A percentile compares a stretch with the other conserved stretches of the same genome.
Evolutionary conservation across 2,113 vertebrate species (phyloP).

Genomic region (Xenopus borealis): DNA sequence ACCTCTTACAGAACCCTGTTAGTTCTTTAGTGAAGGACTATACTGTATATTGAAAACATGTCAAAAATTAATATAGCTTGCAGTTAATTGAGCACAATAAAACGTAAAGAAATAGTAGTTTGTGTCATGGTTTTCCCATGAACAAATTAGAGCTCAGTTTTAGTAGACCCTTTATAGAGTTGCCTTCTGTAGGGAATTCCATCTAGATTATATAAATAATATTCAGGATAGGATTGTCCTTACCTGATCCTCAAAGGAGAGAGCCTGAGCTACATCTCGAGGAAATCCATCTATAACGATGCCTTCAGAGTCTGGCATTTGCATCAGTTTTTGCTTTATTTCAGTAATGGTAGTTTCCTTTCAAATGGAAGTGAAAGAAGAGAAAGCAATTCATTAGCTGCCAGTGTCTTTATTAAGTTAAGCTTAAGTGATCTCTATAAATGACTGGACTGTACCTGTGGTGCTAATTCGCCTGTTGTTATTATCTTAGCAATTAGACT

Average conservation of each 20-base stretch:
- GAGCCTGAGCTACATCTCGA: conserved; percentile 90
- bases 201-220: too few relatives aligned
- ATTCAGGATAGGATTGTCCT: conserved; percentile 50
- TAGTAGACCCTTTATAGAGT: too few relatives aligned
- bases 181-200: too few relatives aligned
- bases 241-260: conserved; percentile 98
- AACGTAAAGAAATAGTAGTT: too few relatives aligned
- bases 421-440: conserved; percentile 8
- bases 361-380: conserved; percentile 44
- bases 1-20: too few relatives aligned
- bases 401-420: background rate
- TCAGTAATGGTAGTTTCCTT: conserved; percentile 99
- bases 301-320: conserved; percentile 89
- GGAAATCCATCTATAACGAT: conserved; percentile 97
- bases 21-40: too few relatives aligned
- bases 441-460: conserved; percentile 75
- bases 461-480: conserved; percentile 94
- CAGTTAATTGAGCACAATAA: too few relatives aligned
- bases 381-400: background rate
- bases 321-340: conserved; percentile 97
- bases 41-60: too few relatives aligned
- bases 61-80: too few relatives aligned
- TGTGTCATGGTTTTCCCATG: too few relatives aligned
- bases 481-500: conserved; percentile 98
- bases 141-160: too few relatives aligned